These are phyloP conservation scores for Ceratothoa steindachneri DNA, from an alignment of 2,888 invertebrate species.

Conservation along the genomic window DNA sequence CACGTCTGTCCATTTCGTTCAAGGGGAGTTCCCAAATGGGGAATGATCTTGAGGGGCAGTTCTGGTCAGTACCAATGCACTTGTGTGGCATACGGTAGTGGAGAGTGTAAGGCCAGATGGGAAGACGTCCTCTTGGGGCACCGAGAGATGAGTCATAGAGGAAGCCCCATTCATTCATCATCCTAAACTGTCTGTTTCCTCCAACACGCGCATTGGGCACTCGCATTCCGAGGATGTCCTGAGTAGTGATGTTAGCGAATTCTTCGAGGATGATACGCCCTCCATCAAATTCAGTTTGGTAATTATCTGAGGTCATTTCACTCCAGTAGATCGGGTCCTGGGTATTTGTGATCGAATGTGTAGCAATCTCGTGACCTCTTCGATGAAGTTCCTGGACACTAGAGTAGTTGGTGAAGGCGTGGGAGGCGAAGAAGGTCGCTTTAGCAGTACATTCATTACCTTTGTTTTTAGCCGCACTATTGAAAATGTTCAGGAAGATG, in stretches of 20 bases:
- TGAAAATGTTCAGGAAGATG: slow-evolving; percentile 79
- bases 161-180: slow-evolving; percentile 85
- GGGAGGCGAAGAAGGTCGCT: slow-evolving; percentile 90
- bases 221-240: slow-evolving; percentile 73
- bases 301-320: slow-evolving; percentile 67
- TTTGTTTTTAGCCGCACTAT: slow-evolving; percentile 53
- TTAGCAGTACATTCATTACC: slow-evolving; percentile 78
- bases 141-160: slow-evolving; percentile 90
- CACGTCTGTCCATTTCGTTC: slow-evolving; percentile 52
- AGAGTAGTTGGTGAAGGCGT: slow-evolving; percentile 84
- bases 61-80: slow-evolving; percentile 72
- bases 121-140: slow-evolving; percentile 72
- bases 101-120: slow-evolving; percentile 90
- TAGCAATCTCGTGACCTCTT: slow-evolving; percentile 78
- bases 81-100: slow-evolving; percentile 90
- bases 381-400: slow-evolving; percentile 85
- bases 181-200: slow-evolving; percentile 59
- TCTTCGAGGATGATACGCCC: slow-evolving; percentile 80
- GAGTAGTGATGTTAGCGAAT: slow-evolving; percentile 75
- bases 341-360: slow-evolving; percentile 59
- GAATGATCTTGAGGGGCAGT: slow-evolving; percentile 83
- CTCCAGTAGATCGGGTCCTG: slow-evolving; percentile 49
- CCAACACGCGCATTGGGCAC: slow-evolving; percentile 52
- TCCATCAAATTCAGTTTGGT: slow-evolving; percentile 90
- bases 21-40: slow-evolving; percentile 59